phyloP scores from a whole-genome alignment of 2,888 invertebrate species.

The Andrena haemorrhoa region DNA sequence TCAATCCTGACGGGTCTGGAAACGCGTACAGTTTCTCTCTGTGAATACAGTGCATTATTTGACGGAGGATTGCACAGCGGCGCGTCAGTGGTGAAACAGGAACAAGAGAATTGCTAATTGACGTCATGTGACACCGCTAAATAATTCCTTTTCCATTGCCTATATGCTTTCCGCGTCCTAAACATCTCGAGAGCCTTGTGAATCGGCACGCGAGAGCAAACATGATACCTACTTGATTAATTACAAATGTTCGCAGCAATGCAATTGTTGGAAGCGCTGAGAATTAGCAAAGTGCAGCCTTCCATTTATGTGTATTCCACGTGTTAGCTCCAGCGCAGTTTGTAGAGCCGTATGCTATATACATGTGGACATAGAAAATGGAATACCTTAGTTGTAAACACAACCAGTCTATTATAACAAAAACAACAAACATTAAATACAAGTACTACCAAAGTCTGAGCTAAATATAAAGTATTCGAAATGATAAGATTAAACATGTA shows the following conservation, averaged over 20 bases:
- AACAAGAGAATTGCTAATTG: constrained; percentile 67
- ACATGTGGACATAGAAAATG: too few relatives aligned
- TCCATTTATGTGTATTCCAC: too few relatives aligned
- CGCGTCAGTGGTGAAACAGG: constrained; percentile 24
- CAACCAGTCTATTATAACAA: too few relatives aligned
- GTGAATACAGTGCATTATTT: constrained; percentile 46
- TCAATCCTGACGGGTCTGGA: constrained; percentile 23
- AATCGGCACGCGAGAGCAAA: constrained; percentile 21
- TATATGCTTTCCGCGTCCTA: not conserved
- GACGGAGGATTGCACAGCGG: constrained; percentile 40
- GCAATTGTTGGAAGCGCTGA: constrained; percentile 6
- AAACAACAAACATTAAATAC: too few relatives aligned
- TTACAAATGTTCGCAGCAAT: constrained; percentile 4
- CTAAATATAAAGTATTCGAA: too few relatives aligned
- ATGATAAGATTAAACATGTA: too few relatives aligned
- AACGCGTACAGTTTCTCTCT: constrained; percentile 46
- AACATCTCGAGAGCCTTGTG: constrained; percentile 26
- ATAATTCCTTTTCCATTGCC: constrained; percentile 55
- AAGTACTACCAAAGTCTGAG: too few relatives aligned
- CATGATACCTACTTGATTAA: constrained; percentile 38
- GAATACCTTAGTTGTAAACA: too few relatives aligned
- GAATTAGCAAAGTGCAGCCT: not conserved
- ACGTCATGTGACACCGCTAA: constrained; percentile 46
- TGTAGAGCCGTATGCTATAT: too few relatives aligned
- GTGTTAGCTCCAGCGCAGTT: too few relatives aligned